Base-by-base conservation (phyloP, 2,888 invertebrate species). In the Coronaproctus castanopsis region DNA sequence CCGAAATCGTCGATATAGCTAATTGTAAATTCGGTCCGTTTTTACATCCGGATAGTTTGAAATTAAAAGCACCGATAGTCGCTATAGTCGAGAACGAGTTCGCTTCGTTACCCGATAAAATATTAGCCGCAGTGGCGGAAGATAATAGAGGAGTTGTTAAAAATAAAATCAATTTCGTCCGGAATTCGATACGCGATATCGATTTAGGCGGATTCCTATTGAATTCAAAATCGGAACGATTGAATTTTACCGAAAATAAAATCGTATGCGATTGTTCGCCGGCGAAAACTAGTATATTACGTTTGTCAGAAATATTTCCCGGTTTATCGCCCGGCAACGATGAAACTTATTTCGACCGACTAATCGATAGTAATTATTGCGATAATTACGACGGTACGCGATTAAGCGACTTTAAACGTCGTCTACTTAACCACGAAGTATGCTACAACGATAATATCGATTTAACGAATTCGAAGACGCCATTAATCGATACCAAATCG, bases 191-290 rank as follows among this genome's bases (percentile, higher is more conserved):
- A 36, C 57, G 54, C 22, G 56, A 56, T 52, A 53, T 62, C 18
- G 63, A 63, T 24, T 50, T 63, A 49, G 55, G 60, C 1, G 62
- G 59, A 50, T 63, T 63, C 51, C 55, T 63, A 49, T 57, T 62
- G 21, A 58, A 55, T 52, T 55, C 58, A 3, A 49, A 58, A 24
- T 19, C 52, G 14, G 58, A 55, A 20, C 52, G 24, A 49, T 21
- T 61, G 14, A 49, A 58, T 18, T 61, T 61, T 24, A 51, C 52
- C 2, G 55, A 61, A 48, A 61, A 61, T 53, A 58, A 61, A 49
- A 61, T 63, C 24, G 52, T 49, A 21, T 63, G 63, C 52, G 63
- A 63, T 52, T 63, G 63, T 52, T 60, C 58, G 19, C 61, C 61
- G 8, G 60, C 60, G 2, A 61, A 55, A 36, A 58, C 58, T 10